These are phyloP conservation scores for Aporophyla nigra DNA, from an alignment of 2,888 invertebrate genomes.

Conservation along the genomic window DNA sequence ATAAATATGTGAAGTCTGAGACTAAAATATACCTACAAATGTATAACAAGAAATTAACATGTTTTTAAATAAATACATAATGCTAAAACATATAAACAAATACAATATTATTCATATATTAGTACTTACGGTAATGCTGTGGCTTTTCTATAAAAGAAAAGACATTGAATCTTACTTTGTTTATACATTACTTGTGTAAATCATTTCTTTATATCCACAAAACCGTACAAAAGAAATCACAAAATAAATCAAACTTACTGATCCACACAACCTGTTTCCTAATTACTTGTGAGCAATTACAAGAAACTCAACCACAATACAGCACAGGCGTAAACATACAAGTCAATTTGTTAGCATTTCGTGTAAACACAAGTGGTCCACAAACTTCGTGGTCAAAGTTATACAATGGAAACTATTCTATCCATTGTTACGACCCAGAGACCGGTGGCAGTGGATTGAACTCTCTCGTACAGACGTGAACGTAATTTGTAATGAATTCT, in stretches of 20 bases:
- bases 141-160: not conserved
- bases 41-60: too few relatives aligned
- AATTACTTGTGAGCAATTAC: constrained; percentile 37
- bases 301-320: constrained; percentile 47
- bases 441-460: constrained; percentile 51
- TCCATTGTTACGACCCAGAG: constrained; percentile 58
- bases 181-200: not conserved
- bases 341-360: constrained; percentile 72
- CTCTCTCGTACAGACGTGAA: constrained; percentile 41
- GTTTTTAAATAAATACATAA: too few relatives aligned
- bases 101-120: too few relatives aligned
- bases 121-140: too few relatives aligned
- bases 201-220: not conserved
- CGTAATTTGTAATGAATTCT: constrained; percentile 27
- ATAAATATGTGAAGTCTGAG: too few relatives aligned
- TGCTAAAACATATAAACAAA: too few relatives aligned
- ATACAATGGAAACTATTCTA: constrained; percentile 71
- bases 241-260: constrained; percentile 14
- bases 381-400: constrained; percentile 67
- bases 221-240: not conserved
- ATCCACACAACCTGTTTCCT: constrained; percentile 13
- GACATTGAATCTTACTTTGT: not conserved
- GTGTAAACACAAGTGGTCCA: constrained; percentile 69
- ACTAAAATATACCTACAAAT: too few relatives aligned
- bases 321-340: constrained; percentile 55